A percentile compares a stretch with the other conserved stretches of the same genome.
phyloP scores from a whole-genome alignment of 2,888 invertebrate genomes.

The Drosophila anomelani region DNA sequence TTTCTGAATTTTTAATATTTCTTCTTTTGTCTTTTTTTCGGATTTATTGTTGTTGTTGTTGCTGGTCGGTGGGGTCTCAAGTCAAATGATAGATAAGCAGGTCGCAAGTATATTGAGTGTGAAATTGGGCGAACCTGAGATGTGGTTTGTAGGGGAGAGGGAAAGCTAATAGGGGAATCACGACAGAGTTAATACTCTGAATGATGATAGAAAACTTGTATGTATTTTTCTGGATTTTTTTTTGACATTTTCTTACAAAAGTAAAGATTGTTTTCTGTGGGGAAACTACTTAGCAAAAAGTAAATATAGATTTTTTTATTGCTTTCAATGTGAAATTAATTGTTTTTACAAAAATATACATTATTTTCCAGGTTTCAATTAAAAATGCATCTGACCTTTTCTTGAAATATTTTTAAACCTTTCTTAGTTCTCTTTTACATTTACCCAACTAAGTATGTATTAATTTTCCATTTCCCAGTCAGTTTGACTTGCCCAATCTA shows the following conservation, averaged over 20 bases:
- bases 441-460: too few species aligned
- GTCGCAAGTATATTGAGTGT: conserved; percentile 43
- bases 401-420: too few species aligned
- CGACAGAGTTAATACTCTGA: conserved; percentile 1
- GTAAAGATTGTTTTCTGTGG: background rate
- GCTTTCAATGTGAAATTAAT: too few species aligned
- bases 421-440: too few species aligned
- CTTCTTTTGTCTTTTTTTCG: conserved; percentile 16
- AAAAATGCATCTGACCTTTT: background rate
- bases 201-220: background rate
- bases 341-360: too few species aligned
- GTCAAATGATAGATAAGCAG: conserved; percentile 39
- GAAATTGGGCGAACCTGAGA: conserved; percentile 37
- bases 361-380: too few species aligned
- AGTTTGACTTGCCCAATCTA: background rate
- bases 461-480: background rate
- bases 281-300: too few species aligned
- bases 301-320: too few species aligned
- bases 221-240: background rate
- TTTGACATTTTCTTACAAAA: background rate
- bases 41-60: background rate
- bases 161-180: background rate
- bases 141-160: too few species aligned
- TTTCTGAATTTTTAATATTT: conserved; percentile 40
- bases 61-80: background rate